A percentile compares a stretch with the other conserved stretches of the same genome.
These are phyloP conservation scores for Miniopterus natalensis DNA, from an alignment of 2,113 vertebrate genomes.

Conservation along the genomic window DNA sequence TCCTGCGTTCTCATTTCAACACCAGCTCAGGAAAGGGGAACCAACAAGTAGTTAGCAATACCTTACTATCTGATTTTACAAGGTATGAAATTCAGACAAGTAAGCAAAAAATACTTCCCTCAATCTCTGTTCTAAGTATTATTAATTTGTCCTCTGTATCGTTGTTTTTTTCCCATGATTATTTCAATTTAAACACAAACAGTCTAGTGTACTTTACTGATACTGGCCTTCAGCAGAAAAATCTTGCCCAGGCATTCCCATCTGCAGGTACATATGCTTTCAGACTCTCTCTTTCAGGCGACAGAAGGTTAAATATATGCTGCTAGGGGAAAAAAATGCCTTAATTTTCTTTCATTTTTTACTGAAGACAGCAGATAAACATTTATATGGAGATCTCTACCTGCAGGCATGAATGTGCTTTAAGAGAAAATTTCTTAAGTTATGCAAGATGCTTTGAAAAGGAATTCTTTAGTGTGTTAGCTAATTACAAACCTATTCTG, in stretches of 20 bases:
- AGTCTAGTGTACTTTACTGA: not conserved
- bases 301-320: slow-evolving; percentile 73
- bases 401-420: slow-evolving; percentile 63
- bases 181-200: slow-evolving; percentile 28
- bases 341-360: slow-evolving; percentile 72
- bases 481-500: slow-evolving; percentile 62
- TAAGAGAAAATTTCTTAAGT: slow-evolving; percentile 67
- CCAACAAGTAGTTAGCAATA: not conserved
- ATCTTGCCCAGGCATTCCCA: not conserved
- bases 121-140: not conserved
- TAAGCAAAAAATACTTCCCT: not conserved
- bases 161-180: not conserved
- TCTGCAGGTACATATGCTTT: slow-evolving; percentile 69
- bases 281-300: not conserved
- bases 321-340: not conserved
- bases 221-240: slow-evolving; percentile 4
- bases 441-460: slow-evolving; percentile 61
- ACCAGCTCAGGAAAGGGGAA: not conserved
- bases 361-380: slow-evolving; percentile 66
- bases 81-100: not conserved
- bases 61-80: not conserved
- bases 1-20: not conserved
- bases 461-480: slow-evolving; percentile 63
- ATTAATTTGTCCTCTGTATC: slow-evolving; percentile 11
- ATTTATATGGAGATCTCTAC: slow-evolving; percentile 54